Percentiles rank a stretch among this genome's conserved stretches.
phyloP scores from a whole-genome alignment of 2,113 vertebrate genomes.

The Melanerpes formicivorus region DNA sequence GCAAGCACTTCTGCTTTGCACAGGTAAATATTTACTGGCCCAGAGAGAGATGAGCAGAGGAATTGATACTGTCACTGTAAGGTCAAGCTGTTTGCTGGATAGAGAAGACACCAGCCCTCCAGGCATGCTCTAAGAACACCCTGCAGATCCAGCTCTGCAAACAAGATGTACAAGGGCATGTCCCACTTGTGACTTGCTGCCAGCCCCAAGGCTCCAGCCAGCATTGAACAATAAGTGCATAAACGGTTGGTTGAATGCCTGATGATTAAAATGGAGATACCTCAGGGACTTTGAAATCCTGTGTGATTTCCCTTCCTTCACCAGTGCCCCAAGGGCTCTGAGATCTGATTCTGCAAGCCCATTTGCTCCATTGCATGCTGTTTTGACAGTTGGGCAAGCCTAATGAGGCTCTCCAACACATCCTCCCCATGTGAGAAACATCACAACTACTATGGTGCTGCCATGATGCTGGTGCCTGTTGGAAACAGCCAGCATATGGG shows the following conservation, averaged over 20 bases:
- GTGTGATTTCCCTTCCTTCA: neutral
- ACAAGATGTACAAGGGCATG: neutral
- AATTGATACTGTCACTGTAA: neutral
- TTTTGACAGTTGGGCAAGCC: neutral
- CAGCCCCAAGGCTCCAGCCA: neutral
- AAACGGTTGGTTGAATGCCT: neutral
- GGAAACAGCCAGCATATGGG: neutral
- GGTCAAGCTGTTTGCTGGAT: neutral
- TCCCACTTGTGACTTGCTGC: neutral
- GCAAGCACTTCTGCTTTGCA: neutral
- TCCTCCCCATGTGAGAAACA: neutral
- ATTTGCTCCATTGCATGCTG: neutral
- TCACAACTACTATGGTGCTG: neutral
- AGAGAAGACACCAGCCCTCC: neutral
- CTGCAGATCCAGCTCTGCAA: slow-evolving; percentile 23
- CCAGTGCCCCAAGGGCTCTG: neutral
- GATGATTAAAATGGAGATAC: neutral
- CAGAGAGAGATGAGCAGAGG: neutral
- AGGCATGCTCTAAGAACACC: neutral
- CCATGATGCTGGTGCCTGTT: rapidly evolving
- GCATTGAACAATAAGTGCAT: neutral
- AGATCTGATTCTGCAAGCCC: neutral
- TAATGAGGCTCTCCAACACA: neutral
- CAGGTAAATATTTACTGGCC: slow-evolving; percentile 10
- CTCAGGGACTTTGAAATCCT: neutral